phyloP scores from a whole-genome alignment of 2,797 vertebrate species.

The Pelobates cultripes region DNA sequence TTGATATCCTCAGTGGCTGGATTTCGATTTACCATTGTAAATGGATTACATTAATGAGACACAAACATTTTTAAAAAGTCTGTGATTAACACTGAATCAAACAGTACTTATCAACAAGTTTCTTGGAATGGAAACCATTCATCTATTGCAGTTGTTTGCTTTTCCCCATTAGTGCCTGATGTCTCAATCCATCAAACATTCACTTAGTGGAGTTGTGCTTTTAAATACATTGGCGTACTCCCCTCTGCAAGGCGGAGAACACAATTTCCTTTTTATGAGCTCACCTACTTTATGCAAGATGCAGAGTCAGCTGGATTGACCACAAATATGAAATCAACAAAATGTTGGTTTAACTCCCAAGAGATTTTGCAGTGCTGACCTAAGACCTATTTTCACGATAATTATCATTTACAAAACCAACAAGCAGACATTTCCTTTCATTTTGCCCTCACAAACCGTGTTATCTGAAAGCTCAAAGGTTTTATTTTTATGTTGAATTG shows the following conservation, averaged over 20 bases:
- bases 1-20: constrained; percentile 56
- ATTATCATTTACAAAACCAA: constrained; percentile 31
- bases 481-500: constrained; percentile 2
- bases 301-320: constrained; percentile 36
- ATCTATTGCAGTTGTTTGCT: constrained; percentile 22
- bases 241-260: constrained; percentile 29
- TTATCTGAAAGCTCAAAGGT: constrained; percentile 1
- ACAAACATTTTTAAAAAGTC: constrained; percentile 68
- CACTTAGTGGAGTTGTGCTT: constrained; percentile 43
- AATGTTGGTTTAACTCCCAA: constrained; percentile 35
- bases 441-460: constrained; percentile 6
- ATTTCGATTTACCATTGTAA: constrained; percentile 64
- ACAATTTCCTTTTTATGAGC: constrained; percentile 43
- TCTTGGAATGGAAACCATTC: constrained; percentile 37
- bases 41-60: constrained; percentile 66
- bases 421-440: constrained; percentile 33
- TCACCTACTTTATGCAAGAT: constrained; percentile 41
- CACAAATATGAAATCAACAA: constrained; percentile 39
- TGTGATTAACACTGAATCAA: constrained; percentile 70
- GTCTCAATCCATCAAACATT: constrained; percentile 29
- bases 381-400: constrained; percentile 18
- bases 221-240: constrained; percentile 33
- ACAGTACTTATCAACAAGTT: constrained; percentile 61
- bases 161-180: not conserved
- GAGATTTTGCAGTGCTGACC: constrained; percentile 9